phyloP scores from a whole-genome alignment of 2,113 vertebrate genomes.

The Tringa solitaria region DNA sequence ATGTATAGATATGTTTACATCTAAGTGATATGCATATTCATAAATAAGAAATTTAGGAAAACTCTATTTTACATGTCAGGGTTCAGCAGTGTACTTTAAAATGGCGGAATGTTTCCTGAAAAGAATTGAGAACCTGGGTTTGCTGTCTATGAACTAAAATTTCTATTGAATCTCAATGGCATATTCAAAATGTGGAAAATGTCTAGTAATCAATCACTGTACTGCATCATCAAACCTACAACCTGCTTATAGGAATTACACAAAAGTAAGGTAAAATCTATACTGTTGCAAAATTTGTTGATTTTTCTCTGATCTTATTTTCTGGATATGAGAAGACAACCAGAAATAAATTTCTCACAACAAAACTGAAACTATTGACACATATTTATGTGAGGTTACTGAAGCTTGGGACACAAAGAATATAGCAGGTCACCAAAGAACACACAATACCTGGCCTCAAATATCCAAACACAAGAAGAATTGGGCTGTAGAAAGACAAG shows the following conservation, averaged over 20 bases:
- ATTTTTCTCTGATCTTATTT: neutral
- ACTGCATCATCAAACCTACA: neutral
- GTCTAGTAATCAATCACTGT: neutral
- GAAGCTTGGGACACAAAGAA: neutral
- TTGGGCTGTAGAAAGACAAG: rapidly evolving
- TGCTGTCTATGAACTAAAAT: neutral
- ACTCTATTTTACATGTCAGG: neutral
- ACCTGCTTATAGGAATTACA: neutral
- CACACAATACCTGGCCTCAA: neutral
- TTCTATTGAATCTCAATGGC: neutral
- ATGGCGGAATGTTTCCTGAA: neutral
- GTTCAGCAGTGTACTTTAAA: neutral
- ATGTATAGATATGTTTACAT: neutral
- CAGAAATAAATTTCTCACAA: neutral
- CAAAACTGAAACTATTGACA: neutral
- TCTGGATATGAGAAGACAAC: neutral
- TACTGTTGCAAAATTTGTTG: neutral
- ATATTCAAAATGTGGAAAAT: neutral
- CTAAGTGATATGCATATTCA: neutral
- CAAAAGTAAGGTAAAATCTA: neutral
- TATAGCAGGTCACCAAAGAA: neutral
- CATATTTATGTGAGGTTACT: neutral
- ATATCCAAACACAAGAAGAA: neutral
- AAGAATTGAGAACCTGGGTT: neutral
- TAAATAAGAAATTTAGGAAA: neutral